Evolutionary conservation across 2,888 invertebrate genomes (phyloP).

Genomic region (Adelphocoris suturalis): DNA sequence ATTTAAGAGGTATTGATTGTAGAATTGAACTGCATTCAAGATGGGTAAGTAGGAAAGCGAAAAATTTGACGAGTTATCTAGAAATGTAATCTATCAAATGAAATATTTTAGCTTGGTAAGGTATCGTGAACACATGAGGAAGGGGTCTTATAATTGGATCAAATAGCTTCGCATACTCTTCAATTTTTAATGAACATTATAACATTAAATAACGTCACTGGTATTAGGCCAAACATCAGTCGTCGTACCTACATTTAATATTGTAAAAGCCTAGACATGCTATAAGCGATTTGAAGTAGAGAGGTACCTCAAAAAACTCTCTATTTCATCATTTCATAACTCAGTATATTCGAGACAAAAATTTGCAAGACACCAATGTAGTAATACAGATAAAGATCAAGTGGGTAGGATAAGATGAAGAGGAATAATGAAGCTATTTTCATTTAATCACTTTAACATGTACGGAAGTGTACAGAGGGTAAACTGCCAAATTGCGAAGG

Average conservation of each 20-base stretch:
- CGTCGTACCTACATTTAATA: slow-evolving; percentile 1
- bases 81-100: background rate
- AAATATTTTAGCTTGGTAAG: background rate
- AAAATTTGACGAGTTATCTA: no score
- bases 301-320: background rate
- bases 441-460: background rate
- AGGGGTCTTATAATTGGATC: background rate
- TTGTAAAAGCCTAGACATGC: slow-evolving; percentile 52
- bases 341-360: background rate
- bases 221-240: slow-evolving; percentile 60
- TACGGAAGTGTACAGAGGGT: background rate
- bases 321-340: background rate
- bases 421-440: background rate
- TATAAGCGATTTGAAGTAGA: slow-evolving; percentile 31
- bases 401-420: background rate
- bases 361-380: background rate
- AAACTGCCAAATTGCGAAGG: background rate
- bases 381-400: background rate
- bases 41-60: no score
- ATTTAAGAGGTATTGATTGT: no score
- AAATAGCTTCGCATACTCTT: background rate
- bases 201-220: slow-evolving; percentile 36
- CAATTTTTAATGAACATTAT: slow-evolving; percentile 1
- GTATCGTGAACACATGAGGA: background rate
- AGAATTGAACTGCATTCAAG: no score